Base-by-base conservation (phyloP, 2,888 invertebrate genomes). In the Archips crataeganus region DNA sequence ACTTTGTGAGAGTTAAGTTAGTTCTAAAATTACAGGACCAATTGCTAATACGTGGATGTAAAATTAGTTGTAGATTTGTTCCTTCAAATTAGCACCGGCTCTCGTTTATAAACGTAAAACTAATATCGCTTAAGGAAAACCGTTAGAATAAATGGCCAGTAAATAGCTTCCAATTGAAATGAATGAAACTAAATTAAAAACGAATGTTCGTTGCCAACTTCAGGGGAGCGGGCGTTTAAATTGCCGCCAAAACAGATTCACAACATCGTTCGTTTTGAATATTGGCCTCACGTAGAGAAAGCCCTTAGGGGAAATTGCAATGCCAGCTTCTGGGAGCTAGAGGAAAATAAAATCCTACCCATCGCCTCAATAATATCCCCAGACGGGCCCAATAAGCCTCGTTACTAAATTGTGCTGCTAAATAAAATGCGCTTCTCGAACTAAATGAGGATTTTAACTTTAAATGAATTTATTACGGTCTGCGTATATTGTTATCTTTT, bases 221-320 rank as follows among this genome's bases (percentile, higher is more conserved):
- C 54, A 60, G 60, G 45, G 60, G 51, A 86, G 85, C 84, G 85
- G 82, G 81, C 84, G 84, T 85, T 88, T 86, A 89, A 88, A 89
- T 87, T 89, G 87, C 84, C 85, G 84, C 81, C 85, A 83, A 87
- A 91, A 90, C 91, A 89, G 90, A 90, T 91, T 91, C 88, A 83
- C 84, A 87, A 89, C 88, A 89, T 90, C 90, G 89, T 91, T 90
- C 91, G 89, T 90, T 91, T 87, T 87, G 90, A 90, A 93, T 92
- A 92, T 92, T 91, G 89, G 85, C 86, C 87, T 90, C 91, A 90
- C 92, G 93, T 91, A 91, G 87, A 84, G 84, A 84, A 82, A 85
- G 81, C 90, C 91, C 91, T 90, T 85, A 87, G 90, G 91, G 90
- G 84, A 85, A 87, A 89, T 84, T 84, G 88, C 87, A 87, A 89